phyloP scores from a whole-genome alignment of 1,140 invertebrate species.

The Brachionus paranguensis region DNA sequence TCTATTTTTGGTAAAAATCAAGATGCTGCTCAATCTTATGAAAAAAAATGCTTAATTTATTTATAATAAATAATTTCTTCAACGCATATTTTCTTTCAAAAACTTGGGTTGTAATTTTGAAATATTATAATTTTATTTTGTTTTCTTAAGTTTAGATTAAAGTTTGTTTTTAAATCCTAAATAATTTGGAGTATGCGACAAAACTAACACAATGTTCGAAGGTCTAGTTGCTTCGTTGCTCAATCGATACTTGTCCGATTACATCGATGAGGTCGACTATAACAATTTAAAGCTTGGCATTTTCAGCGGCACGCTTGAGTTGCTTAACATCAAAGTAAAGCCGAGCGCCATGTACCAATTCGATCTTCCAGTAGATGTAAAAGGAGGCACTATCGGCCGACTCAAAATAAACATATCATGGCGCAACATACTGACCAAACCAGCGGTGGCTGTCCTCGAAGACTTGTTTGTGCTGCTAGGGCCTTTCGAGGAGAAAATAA shows the following conservation, averaged over 20 bases:
- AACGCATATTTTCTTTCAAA: background rate
- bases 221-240: conserved; percentile 69
- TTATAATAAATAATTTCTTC: background rate
- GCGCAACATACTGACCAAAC: conserved; percentile 30
- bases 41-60: background rate
- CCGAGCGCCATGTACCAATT: conserved; percentile 38
- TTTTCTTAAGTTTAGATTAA: background rate
- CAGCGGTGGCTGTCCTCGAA: conserved; percentile 2
- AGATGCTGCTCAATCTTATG: background rate
- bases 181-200: background rate
- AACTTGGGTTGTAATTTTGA: background rate
- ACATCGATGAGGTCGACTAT: conserved; percentile 72
- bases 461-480: conserved; percentile 32
- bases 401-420: conserved; percentile 38
- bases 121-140: background rate
- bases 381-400: conserved; percentile 24
- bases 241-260: conserved; percentile 72
- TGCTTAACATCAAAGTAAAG: conserved; percentile 35
- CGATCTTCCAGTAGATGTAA: conserved; percentile 29
- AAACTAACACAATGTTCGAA: conserved; percentile 59
- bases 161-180: background rate
- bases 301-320: conserved; percentile 62
- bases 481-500: conserved; percentile 9
- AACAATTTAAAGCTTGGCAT: conserved; percentile 75
- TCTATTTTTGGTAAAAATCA: too few species aligned